phyloP scores from a whole-genome alignment of 2,888 invertebrate genomes.

The Callosobruchus maculatus region DNA sequence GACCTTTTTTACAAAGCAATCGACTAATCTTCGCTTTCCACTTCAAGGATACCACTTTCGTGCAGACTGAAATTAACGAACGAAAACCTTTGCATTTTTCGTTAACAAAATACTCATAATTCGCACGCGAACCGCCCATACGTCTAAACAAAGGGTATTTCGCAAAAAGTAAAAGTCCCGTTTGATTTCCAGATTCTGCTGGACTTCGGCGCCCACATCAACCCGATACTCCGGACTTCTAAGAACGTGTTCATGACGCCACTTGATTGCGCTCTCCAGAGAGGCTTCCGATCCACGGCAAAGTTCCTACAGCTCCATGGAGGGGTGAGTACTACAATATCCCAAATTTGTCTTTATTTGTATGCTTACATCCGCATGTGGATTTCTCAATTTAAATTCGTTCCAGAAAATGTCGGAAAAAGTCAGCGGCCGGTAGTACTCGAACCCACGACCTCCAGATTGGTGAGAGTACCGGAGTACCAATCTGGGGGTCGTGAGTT shows the following conservation, averaged over 20 bases:
- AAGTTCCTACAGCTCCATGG: slow-evolving; percentile 90
- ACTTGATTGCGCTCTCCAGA: slow-evolving; percentile 83
- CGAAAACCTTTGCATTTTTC: not conserved
- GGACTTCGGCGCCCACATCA: slow-evolving; percentile 81
- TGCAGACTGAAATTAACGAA: not conserved
- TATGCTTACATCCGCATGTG: no score
- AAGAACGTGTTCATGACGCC: slow-evolving; percentile 86
- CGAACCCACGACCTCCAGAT: no score
- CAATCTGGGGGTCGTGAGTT: no score
- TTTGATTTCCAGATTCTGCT: slow-evolving; percentile 59
- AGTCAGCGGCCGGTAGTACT: no score
- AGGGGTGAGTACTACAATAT: slow-evolving; percentile 51
- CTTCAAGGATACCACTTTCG: not conserved
- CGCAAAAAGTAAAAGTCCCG: not conserved
- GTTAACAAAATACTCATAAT: not conserved
- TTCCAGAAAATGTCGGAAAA: no score
- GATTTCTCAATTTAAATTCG: no score
- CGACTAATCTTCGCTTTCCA: not conserved
- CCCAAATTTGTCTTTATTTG: no score
- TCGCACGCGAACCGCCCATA: not conserved
- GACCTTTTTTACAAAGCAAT: not conserved
- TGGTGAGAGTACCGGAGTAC: no score
- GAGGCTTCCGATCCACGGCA: slow-evolving; percentile 85
- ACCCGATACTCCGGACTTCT: slow-evolving; percentile 77
- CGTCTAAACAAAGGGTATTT: not conserved